Evolutionary conservation across 2,888 invertebrate genomes (phyloP).

Genomic region (Callinectes sapidus): DNA sequence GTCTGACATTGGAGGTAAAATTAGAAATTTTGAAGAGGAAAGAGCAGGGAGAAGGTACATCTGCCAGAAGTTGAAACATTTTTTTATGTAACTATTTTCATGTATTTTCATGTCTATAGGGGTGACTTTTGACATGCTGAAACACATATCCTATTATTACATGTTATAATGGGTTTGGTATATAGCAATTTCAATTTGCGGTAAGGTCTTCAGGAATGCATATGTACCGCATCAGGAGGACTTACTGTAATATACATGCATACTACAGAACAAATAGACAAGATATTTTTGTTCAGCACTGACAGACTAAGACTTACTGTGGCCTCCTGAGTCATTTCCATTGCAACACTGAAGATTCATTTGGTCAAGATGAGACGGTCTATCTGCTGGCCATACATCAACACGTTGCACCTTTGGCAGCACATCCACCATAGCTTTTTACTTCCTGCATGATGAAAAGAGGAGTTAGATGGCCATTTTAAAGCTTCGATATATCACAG

Average conservation of each 20-base stretch:
- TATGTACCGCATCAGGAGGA: too few relatives aligned
- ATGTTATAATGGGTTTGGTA: too few relatives aligned
- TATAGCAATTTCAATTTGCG: too few relatives aligned
- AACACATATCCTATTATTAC: too few relatives aligned
- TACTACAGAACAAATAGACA: not conserved
- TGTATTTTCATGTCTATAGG: too few relatives aligned
- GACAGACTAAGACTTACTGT: not conserved
- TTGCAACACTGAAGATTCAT: not conserved
- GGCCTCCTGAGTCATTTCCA: not conserved
- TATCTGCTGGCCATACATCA: constrained; percentile 7
- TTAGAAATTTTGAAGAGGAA: too few relatives aligned
- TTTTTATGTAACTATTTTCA: too few relatives aligned
- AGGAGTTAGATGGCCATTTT: not conserved
- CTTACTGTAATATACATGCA: not conserved
- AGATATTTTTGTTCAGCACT: not conserved
- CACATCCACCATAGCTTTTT: constrained; percentile 50
- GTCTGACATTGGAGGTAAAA: too few relatives aligned
- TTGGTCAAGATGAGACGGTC: not conserved
- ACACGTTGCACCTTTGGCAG: constrained; percentile 41
- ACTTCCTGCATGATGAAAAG: not conserved
- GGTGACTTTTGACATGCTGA: too few relatives aligned
- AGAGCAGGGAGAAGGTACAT: too few relatives aligned
- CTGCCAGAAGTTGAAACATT: too few relatives aligned
- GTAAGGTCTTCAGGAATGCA: too few relatives aligned
- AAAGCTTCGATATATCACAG: not conserved